Evolutionary conservation across 2,888 invertebrate species (phyloP).

Genomic region (Auanema freiburgensis): DNA sequence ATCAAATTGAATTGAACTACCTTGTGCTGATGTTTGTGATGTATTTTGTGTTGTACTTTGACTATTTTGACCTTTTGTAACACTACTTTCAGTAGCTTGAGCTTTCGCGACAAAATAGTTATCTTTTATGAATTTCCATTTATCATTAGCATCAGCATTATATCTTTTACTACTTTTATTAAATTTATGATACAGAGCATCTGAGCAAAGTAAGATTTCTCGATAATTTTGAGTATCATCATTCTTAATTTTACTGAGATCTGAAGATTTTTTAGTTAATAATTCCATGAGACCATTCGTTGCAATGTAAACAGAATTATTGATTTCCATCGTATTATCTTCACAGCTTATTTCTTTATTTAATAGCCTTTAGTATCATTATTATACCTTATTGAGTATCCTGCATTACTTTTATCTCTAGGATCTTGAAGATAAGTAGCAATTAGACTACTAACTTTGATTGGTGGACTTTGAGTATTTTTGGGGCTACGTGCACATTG

Average conservation of each 20-base stretch:
- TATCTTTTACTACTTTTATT: slow-evolving; percentile 35
- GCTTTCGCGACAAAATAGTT: slow-evolving; percentile 30
- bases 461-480: slow-evolving; percentile 7
- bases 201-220: slow-evolving; percentile 37
- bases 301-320: slow-evolving; percentile 26
- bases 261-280: slow-evolving; percentile 39
- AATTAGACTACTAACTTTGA: slow-evolving; percentile 31
- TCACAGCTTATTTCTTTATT: slow-evolving; percentile 36
- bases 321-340: slow-evolving; percentile 33
- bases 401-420: no score
- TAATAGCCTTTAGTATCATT: no score
- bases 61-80: slow-evolving; percentile 4
- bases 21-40: slow-evolving; percentile 12
- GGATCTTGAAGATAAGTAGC: slow-evolving; percentile 42
- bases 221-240: slow-evolving; percentile 34
- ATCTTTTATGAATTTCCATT: slow-evolving; percentile 43
- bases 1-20: slow-evolving; percentile 10
- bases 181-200: slow-evolving; percentile 42
- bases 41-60: slow-evolving; percentile 7
- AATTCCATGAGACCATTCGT: slow-evolving; percentile 41
- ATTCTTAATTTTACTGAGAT: slow-evolving; percentile 12
- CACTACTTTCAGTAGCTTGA: slow-evolving; percentile 17
- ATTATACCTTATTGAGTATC: no score
- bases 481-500: slow-evolving; percentile 19
- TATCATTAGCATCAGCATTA: slow-evolving; percentile 47